Evolutionary conservation across 2,113 vertebrate species (phyloP).

Genomic region (Lathamus discolor): DNA sequence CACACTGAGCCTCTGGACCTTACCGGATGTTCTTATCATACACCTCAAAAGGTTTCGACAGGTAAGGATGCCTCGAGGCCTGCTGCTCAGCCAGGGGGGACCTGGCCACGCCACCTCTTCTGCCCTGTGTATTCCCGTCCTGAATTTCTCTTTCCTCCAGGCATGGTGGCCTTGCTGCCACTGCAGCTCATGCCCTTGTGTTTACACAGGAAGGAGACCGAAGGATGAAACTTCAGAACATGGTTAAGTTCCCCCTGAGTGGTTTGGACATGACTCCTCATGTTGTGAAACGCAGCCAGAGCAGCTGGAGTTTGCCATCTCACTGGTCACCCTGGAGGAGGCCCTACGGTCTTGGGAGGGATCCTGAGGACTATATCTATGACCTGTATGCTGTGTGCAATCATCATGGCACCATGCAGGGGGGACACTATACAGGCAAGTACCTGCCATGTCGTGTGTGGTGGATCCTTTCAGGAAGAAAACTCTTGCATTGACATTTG

Average conservation of each 20-base stretch:
- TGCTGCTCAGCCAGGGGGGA: not conserved
- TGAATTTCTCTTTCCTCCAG: not conserved
- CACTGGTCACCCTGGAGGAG: slow-evolving; percentile 96
- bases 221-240: slow-evolving; percentile 93
- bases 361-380: slow-evolving; percentile 94
- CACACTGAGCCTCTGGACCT: slow-evolving; percentile 95
- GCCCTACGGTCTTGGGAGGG: slow-evolving; percentile 89
- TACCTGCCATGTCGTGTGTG: not conserved
- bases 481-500: accelerated
- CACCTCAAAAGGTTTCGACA: slow-evolving; percentile 96
- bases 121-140: not conserved
- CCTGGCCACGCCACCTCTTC: not conserved
- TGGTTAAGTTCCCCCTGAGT: slow-evolving; percentile 90
- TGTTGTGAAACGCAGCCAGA: slow-evolving; percentile 95
- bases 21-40: slow-evolving; percentile 95
- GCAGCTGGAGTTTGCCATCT: slow-evolving; percentile 94
- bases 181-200: not conserved
- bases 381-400: slow-evolving; percentile 97
- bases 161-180: not conserved
- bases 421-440: slow-evolving; percentile 95
- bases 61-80: slow-evolving; percentile 71
- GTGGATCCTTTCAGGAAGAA: not conserved
- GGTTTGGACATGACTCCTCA: slow-evolving; percentile 98
- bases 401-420: slow-evolving; percentile 97
- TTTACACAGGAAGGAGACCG: slow-evolving; percentile 87